Evolutionary conservation across 2,113 vertebrate species (phyloP).

Genomic region (Rhodinocichla rosea): DNA sequence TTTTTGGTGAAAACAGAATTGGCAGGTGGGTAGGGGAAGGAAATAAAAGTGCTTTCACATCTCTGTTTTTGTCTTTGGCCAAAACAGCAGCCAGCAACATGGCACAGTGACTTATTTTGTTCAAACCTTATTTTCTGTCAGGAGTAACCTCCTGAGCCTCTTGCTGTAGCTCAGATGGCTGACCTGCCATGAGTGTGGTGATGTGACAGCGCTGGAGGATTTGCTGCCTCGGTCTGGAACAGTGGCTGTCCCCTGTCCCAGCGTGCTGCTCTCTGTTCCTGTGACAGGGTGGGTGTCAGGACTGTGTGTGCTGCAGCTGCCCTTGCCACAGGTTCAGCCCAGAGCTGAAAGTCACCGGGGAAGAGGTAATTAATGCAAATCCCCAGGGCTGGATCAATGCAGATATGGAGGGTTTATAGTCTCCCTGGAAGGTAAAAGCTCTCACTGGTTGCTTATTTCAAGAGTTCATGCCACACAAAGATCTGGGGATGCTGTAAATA

Average conservation of each 20-base stretch:
- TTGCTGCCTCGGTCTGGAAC: background rate
- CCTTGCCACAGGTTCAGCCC: fast-evolving
- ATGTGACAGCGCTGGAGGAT: background rate
- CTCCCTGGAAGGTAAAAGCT: background rate
- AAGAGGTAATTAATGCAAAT: conserved; percentile 15
- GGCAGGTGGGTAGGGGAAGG: background rate
- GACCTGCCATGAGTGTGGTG: background rate
- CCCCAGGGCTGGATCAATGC: background rate
- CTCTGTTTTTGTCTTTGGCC: background rate
- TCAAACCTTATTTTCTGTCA: background rate
- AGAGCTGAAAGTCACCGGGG: background rate
- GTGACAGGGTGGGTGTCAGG: background rate
- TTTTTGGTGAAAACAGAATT: background rate
- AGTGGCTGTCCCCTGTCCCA: fast-evolving
- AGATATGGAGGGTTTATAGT: background rate
- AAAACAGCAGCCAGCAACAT: background rate
- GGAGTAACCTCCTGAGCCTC: background rate
- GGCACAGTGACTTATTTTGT: background rate
- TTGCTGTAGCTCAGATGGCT: background rate
- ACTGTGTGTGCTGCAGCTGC: background rate
- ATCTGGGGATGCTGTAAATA: background rate
- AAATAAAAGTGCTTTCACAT: background rate
- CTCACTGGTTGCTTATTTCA: background rate
- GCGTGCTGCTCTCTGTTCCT: background rate
- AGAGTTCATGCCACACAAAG: background rate